Percentiles rank a stretch among this genome's conserved stretches.
Evolutionary conservation across 2,888 invertebrate species (phyloP).

Genomic region (Nasonovia ribisnigri): DNA sequence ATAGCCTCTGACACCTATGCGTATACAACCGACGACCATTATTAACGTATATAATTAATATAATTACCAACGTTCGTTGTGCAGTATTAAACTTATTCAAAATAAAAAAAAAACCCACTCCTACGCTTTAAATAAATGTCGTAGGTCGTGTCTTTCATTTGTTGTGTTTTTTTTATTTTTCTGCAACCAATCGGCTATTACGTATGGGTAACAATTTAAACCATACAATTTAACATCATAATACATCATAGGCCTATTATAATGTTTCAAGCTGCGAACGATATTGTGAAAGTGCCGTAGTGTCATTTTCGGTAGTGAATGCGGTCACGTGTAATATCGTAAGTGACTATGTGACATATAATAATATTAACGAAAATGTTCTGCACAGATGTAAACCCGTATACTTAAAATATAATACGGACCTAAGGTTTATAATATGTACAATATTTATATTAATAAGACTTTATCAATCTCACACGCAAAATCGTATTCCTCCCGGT

Average conservation of each 20-base stretch:
- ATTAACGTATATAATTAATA: background rate
- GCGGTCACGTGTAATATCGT: background rate
- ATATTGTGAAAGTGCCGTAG: background rate
- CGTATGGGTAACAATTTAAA: no score
- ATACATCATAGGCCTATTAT: background rate
- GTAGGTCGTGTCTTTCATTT: background rate
- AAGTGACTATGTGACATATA: background rate
- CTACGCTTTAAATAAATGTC: background rate
- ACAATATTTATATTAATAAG: background rate
- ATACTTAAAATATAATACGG: background rate
- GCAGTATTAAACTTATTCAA: background rate
- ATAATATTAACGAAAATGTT: background rate
- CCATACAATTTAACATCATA: background rate
- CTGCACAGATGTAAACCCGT: background rate
- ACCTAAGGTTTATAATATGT: background rate
- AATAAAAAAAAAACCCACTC: background rate
- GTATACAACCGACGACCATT: background rate
- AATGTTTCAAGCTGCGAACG: background rate
- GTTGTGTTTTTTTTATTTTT: background rate
- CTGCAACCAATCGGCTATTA: background rate
- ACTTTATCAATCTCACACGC: background rate
- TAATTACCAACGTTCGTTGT: background rate
- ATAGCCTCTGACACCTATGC: background rate
- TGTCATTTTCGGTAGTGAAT: background rate
- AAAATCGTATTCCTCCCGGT: background rate